Base-by-base conservation (phyloP, 2,113 vertebrate genomes). In the Platichthys flesus region DNA sequence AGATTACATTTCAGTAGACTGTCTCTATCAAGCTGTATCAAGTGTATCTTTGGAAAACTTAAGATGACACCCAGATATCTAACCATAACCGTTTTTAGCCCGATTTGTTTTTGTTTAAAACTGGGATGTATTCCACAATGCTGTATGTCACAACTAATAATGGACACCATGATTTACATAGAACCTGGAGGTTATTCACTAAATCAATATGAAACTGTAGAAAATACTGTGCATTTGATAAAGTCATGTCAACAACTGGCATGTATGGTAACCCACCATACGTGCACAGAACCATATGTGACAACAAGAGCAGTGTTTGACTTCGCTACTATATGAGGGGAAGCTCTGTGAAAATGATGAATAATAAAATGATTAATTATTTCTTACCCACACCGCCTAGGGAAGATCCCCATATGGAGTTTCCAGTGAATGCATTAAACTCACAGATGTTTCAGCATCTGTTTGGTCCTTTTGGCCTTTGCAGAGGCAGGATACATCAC, bases 381-480 rank as follows among this genome's bases (percentile, higher is more conserved):
- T 86, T 90, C 72, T 86, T 74, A 74, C 74, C 66, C 82, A 67
- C 68, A 66, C 70, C 78, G 88, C 86, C 84, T 40, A 74, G 82
- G 71, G 85, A 89, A 68, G 76, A 61, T 76, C 75, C 55, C 86
- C 89, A 86, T 91, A 87, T 91, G 92, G 87, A 84, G 80, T 67
- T 80, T 83, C 72, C 81, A 78, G 67, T 58, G 66, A 89, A 83
- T 84, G 74, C 87, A 90, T 87, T 78, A 85, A 78, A 81, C 67
- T 60, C 83, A 78, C 91, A 93, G 91, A 91, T 92, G 91, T 87
- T 91, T 69, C 79, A 85, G 86, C 91, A 93, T 90, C 91, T 94
- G 90, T 66, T 76, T 88, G 86, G 89, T 92, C 78, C 84, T 89
- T 89, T 86, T 92, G 85, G 84, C 88, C 92, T 93, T 90, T 92